Base-by-base conservation (phyloP, 2,113 vertebrate species). In the Lipophrys pholis region DNA sequence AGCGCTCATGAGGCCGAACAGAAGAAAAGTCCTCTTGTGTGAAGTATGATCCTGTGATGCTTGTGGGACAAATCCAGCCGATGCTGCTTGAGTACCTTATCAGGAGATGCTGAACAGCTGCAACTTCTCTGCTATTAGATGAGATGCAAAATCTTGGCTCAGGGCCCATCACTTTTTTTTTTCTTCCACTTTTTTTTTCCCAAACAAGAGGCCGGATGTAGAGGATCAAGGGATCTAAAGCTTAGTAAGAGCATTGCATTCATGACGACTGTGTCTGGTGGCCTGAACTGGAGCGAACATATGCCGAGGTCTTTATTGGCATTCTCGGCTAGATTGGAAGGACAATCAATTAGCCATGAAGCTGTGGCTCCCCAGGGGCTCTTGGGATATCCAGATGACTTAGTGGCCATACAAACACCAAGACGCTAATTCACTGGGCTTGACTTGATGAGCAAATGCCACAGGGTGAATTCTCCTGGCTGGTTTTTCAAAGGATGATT, bases 161-260 rank as follows among this genome's bases (percentile, higher is more conserved):
- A 66, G 56, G 65, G 85, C 84, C 76, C 82, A 73, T 83, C 45
- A 53, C 40, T 40, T 73, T 84, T 82, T 66, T 40, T 73, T 84
- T 82, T 66, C 69, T 57, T 48, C 43, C 50, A 49, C 45, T 56
- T 59, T 63, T 78, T 72, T 74, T 69, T 57, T 58, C 16, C 54
- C 41, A 73, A 81, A 86, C 80, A 86, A 83, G 80, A 85, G 89
- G 72, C 81, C 84, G 81, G 87, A 90, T 89, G 84, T 81, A 60
- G 88, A 82, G 86, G 88, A 90, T 92, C 88, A 91, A 85, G 83
- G 80, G 90, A 89, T 91, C 89, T 91, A 78, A 83, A 85, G 90
- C 90, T 90, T 90, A 90, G 81, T 63, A 80, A 76, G 80, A 87
- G 68, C 40, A 53, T 74, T 82, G 83, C 80, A 88, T 91, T 91